Conservation (phyloP, 1,140 invertebrate species). For the Ostrea edulis region DNA sequence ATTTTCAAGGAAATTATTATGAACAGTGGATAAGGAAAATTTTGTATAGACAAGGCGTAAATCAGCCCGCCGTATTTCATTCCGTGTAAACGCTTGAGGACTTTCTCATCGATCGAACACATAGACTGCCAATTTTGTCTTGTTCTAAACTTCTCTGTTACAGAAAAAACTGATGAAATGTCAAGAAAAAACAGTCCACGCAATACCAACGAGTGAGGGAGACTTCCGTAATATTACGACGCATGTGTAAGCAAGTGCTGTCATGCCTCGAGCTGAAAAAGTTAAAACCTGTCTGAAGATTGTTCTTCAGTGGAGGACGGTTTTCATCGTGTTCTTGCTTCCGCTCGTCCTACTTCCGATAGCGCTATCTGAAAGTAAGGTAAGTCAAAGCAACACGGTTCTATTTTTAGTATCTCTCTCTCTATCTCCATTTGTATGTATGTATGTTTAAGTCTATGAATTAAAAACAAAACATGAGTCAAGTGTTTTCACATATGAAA, state of each 20-base stretch:
- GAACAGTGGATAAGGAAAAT: neutral
- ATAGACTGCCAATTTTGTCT: neutral
- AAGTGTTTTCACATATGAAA: too few relatives aligned
- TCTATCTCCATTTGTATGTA: too few relatives aligned
- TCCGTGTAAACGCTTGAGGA: neutral
- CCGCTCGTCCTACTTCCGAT: neutral
- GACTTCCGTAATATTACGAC: neutral
- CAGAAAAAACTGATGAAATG: constrained; percentile 7
- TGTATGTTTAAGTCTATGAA: neutral
- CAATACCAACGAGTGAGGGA: neutral
- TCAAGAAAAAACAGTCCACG: neutral
- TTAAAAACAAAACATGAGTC: too few relatives aligned
- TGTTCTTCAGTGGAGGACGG: neutral
- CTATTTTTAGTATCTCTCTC: neutral
- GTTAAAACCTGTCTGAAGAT: neutral
- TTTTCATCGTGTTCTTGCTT: neutral
- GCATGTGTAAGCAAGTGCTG: neutral
- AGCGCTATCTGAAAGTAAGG: neutral
- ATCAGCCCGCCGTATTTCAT: neutral
- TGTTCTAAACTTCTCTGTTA: neutral
- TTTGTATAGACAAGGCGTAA: neutral
- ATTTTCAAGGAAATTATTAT: too few relatives aligned
- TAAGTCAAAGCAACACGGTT: neutral
- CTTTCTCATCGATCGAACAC: neutral
- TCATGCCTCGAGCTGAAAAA: neutral